These are phyloP conservation scores for Chrysaora quinquecirrha DNA, from an alignment of 30 jellyfish, hydroid and myxozoan genomes.

Conservation along the genomic window DNA sequence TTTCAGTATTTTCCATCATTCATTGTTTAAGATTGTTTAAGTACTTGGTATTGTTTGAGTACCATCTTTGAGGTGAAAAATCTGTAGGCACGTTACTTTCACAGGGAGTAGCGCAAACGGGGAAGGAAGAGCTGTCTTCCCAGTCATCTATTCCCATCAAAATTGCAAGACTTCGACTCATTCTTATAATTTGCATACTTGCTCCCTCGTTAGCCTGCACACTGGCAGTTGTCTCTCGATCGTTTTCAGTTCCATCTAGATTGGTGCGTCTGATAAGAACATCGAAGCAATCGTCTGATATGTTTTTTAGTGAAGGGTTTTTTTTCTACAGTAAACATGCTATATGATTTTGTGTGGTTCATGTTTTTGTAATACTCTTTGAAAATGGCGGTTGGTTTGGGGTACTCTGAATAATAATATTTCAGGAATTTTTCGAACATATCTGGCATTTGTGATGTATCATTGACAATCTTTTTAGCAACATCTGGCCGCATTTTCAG, in stretches of 20 bases:
- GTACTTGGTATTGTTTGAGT: too few relatives aligned
- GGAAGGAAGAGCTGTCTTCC: too few relatives aligned
- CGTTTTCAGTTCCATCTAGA: background rate
- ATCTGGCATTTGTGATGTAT: background rate
- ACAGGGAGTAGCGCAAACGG: too few relatives aligned
- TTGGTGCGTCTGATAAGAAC: background rate
- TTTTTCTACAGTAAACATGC: background rate
- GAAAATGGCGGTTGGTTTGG: background rate
- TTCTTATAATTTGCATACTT: background rate
- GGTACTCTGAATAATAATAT: background rate
- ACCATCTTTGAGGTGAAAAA: too few relatives aligned
- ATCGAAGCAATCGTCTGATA: background rate
- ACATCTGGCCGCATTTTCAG: background rate
- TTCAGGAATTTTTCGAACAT: background rate
- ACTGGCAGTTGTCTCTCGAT: background rate
- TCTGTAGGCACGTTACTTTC: too few relatives aligned
- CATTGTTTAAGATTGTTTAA: too few relatives aligned
- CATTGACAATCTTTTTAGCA: background rate
- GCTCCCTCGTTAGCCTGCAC: background rate
- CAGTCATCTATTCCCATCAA: background rate
- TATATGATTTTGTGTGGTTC: background rate
- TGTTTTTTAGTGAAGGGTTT: background rate
- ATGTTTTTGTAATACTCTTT: background rate
- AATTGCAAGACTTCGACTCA: background rate
- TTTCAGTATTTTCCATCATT: too few relatives aligned